phyloP scores from a whole-genome alignment of 2,113 vertebrate genomes.

The Lichenostomus cassidix region DNA sequence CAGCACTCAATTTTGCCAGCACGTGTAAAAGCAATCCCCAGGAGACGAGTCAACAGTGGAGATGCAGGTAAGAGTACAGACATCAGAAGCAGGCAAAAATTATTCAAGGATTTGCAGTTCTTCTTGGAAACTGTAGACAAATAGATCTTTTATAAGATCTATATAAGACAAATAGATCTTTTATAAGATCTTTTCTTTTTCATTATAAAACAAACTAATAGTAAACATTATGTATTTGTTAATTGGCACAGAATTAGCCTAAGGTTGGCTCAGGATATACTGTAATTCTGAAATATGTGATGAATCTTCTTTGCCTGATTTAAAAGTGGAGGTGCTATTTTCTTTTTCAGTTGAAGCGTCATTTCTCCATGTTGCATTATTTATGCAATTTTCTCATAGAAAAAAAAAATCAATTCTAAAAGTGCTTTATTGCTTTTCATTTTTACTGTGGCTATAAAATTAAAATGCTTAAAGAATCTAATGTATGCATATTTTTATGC shows the following conservation, averaged over 20 bases:
- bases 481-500: constrained; percentile 58
- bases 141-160: too few relatives aligned
- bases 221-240: not conserved
- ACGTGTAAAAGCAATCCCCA: constrained; percentile 93
- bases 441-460: not conserved
- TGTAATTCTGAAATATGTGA: not conserved
- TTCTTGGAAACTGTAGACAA: not conserved
- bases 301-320: not conserved
- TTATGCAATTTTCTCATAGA: not conserved
- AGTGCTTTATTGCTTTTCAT: not conserved
- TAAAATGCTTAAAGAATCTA: constrained; percentile 33
- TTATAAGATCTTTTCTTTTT: not conserved
- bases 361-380: not conserved
- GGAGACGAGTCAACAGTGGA: constrained; percentile 95
- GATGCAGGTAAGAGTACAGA: constrained; percentile 85
- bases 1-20: constrained; percentile 95
- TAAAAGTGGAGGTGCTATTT: not conserved
- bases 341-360: not conserved
- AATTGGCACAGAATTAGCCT: accelerated
- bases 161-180: not conserved
- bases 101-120: not conserved
- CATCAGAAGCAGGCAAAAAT: not conserved
- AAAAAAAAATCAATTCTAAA: not conserved
- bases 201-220: not conserved
- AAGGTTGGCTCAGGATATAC: not conserved